phyloP scores from a whole-genome alignment of 2,888 invertebrate genomes.

The Helleia helle region DNA sequence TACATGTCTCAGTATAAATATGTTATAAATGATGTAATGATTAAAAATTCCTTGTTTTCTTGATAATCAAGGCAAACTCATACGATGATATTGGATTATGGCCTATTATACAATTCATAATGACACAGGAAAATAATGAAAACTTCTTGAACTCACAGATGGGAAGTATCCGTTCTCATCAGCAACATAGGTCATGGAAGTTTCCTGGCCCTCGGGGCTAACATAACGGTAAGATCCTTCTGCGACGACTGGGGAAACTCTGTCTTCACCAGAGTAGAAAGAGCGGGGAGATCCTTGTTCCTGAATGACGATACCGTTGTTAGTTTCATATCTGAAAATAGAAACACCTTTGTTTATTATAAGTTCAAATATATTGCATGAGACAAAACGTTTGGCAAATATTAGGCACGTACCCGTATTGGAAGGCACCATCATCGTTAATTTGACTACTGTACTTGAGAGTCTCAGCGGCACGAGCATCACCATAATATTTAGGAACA shows the following conservation, averaged over 20 bases:
- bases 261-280: slow-evolving; percentile 55
- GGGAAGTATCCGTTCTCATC: slow-evolving; percentile 82
- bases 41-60: too few species aligned
- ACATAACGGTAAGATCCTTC: slow-evolving; percentile 71
- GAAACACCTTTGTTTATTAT: neutral
- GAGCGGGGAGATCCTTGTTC: slow-evolving; percentile 68
- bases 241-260: slow-evolving; percentile 43
- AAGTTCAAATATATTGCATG: neutral
- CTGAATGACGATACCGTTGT: slow-evolving; percentile 76
- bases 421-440: slow-evolving; percentile 60
- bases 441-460: slow-evolving; percentile 49
- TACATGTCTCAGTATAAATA: too few species aligned
- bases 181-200: slow-evolving; percentile 75
- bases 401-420: slow-evolving; percentile 50
- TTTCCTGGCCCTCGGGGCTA: slow-evolving; percentile 76
- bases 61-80: too few species aligned
- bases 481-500: slow-evolving; percentile 20
- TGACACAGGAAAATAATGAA: too few species aligned
- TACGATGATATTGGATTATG: too few species aligned
- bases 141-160: slow-evolving; percentile 40
- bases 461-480: slow-evolving; percentile 34
- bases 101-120: too few species aligned
- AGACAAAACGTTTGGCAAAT: neutral
- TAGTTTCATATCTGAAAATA: slow-evolving; percentile 68
- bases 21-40: too few species aligned